Percentiles rank a stretch among this genome's conserved stretches.
Evolutionary conservation across 1,140 invertebrate species (phyloP).

Genomic region (Aphelenchoides fujianensis): DNA sequence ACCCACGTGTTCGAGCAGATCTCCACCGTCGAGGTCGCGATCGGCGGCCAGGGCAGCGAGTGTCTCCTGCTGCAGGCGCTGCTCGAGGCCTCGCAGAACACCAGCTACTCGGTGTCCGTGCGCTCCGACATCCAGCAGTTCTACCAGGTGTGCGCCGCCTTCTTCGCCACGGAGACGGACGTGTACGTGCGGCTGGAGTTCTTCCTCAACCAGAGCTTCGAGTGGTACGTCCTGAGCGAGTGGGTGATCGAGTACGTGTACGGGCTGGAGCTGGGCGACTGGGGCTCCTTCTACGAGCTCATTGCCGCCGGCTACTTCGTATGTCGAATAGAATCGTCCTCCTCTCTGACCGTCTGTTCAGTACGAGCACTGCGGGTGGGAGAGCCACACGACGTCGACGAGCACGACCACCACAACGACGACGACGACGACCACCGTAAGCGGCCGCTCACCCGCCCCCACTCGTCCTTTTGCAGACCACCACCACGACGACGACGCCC

Average conservation of each 20-base stretch:
- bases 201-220: neutral
- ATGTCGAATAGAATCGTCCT: too few species aligned
- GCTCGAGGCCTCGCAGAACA: constrained; percentile 9
- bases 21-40: neutral
- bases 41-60: neutral
- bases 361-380: neutral
- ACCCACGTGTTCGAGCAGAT: neutral
- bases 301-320: constrained; percentile 7
- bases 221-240: neutral
- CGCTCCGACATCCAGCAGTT: constrained; percentile 14
- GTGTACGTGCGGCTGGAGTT: neutral
- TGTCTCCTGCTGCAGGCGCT: constrained; percentile 18
- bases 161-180: neutral
- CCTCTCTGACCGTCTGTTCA: too few species aligned
- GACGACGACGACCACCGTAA: neutral
- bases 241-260: neutral
- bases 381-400: neutral
- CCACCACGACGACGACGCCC: neutral
- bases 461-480: neutral
- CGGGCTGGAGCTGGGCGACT: neutral
- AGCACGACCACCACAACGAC: neutral
- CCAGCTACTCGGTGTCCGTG: constrained; percentile 14
- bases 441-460: neutral
- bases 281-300: neutral
- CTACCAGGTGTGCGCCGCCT: neutral